A percentile compares a stretch with the other conserved stretches of the same genome.
These are phyloP conservation scores for Gymnobelideus leadbeateri DNA, from an alignment of 2,113 vertebrate species.

Conservation along the genomic window DNA sequence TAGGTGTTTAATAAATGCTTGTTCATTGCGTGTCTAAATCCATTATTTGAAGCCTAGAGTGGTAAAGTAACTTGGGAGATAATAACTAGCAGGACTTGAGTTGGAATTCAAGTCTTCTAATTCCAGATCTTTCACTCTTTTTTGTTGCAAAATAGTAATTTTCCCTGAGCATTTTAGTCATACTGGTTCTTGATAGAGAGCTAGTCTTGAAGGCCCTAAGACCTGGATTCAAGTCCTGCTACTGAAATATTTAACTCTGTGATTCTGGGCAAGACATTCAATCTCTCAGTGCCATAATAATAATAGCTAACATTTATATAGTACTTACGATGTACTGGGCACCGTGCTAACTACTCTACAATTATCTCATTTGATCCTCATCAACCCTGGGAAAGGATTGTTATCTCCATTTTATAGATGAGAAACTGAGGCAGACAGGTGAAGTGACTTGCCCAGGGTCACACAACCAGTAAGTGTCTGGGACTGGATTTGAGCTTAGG, in stretches of 20 bases:
- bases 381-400: neutral
- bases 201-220: neutral
- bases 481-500: neutral
- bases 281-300: too few species aligned
- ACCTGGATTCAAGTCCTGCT: neutral
- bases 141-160: constrained; percentile 51
- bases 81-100: neutral
- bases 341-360: neutral
- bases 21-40: neutral
- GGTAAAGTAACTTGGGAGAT: neutral
- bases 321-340: neutral
- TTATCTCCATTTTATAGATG: neutral
- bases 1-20: neutral
- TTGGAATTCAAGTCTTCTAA: constrained; percentile 18
- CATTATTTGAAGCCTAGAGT: neutral
- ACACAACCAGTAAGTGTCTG: neutral
- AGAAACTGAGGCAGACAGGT: neutral
- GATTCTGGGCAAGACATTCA: too few species aligned
- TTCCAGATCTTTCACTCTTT: constrained; percentile 17
- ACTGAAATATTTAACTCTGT: neutral
- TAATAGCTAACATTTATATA: neutral
- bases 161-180: constrained; percentile 54
- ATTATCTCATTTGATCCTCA: neutral
- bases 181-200: constrained; percentile 16
- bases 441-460: neutral